phyloP scores from a whole-genome alignment of 2,113 vertebrate species.

The Onychorhynchus coronatus region DNA sequence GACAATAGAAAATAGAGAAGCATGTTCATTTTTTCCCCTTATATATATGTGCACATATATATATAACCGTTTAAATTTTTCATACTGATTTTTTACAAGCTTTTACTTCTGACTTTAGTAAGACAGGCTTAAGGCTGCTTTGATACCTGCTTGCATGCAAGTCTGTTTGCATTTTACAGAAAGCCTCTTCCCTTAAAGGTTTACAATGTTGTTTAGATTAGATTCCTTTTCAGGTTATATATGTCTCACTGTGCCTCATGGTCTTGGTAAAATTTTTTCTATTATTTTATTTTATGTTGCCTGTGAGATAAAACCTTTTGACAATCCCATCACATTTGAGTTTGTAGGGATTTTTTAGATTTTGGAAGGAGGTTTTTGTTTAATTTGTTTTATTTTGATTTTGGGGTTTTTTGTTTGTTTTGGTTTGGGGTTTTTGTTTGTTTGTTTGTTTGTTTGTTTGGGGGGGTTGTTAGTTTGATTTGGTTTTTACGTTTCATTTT shows the following conservation, averaged over 20 bases:
- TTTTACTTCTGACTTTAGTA: neutral
- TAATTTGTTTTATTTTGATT: neutral
- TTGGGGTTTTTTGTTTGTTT: neutral
- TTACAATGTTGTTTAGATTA: neutral
- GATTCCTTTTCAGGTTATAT: neutral
- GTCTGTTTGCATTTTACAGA: neutral
- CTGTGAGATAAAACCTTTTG: neutral
- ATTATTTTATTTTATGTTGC: neutral
- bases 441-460: neutral
- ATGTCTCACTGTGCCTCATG: neutral
- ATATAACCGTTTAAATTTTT: neutral
- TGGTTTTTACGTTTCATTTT: neutral
- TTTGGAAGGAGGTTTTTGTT: neutral
- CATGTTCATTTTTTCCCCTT: neutral
- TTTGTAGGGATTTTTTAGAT: neutral
- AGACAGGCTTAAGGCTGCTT: neutral
- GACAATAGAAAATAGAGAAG: neutral
- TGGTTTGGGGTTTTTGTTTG: no score
- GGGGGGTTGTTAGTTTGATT: no score
- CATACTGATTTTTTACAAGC: neutral
- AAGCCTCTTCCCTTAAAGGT: neutral
- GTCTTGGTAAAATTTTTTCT: neutral
- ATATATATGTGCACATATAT: neutral
- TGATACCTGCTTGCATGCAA: neutral
- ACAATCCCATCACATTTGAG: neutral